Conservation (phyloP, 2,113 vertebrate species). For the Dendrocopos noguchii region DNA sequence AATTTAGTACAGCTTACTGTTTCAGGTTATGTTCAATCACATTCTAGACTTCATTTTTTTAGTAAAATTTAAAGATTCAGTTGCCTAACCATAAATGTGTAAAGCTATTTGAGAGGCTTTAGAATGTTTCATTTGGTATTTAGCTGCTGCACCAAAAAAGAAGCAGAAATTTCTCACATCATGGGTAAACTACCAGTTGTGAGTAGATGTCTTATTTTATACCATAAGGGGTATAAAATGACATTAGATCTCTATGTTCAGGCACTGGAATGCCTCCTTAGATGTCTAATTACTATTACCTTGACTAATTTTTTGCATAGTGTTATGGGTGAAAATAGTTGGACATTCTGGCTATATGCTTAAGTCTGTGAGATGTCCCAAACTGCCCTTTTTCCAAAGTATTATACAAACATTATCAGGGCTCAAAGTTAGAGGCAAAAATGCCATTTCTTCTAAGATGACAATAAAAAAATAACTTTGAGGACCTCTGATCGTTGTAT, state of each 20-base stretch:
- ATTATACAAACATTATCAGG: neutral
- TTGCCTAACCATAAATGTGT: neutral
- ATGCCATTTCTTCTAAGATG: neutral
- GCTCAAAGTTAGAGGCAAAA: neutral
- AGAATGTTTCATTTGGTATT: neutral
- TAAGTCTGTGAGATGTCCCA: neutral
- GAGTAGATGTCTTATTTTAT: neutral
- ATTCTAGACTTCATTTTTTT: neutral
- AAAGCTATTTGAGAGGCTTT: neutral
- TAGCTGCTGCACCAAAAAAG: neutral
- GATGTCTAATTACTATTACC: neutral
- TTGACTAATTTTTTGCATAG: neutral
- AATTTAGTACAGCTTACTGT: neutral
- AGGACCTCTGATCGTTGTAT: neutral
- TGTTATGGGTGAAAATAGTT: neutral
- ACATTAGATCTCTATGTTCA: neutral
- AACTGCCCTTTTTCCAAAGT: neutral
- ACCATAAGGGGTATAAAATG: neutral
- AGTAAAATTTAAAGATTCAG: neutral
- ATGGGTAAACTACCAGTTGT: neutral
- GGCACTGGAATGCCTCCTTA: neutral
- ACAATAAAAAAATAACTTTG: neutral
- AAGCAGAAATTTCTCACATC: neutral
- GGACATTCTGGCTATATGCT: neutral
- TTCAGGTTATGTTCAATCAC: neutral